These are phyloP conservation scores for Malurus cyaneus DNA, from an alignment of 2,113 vertebrate species.

Conservation along the genomic window DNA sequence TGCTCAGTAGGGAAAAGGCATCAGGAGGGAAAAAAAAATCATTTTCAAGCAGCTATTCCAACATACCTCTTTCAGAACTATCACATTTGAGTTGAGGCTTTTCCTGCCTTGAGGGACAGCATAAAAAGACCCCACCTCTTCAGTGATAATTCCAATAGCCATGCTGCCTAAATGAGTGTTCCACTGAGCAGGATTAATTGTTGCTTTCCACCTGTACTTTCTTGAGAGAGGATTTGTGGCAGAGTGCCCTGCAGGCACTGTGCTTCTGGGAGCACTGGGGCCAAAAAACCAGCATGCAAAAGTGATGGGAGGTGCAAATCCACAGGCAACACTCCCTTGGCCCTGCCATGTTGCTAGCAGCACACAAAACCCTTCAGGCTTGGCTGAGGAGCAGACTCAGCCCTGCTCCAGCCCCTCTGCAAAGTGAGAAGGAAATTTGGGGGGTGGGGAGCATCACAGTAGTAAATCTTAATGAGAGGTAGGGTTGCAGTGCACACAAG, in stretches of 20 bases:
- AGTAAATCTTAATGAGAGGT: not conserved
- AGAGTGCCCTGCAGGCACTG: not conserved
- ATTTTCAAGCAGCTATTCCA: not conserved
- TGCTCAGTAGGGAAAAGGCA: not conserved
- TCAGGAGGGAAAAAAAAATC: not conserved
- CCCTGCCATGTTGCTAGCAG: not conserved
- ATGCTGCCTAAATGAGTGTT: not conserved
- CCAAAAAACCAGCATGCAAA: constrained; percentile 5
- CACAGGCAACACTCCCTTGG: not conserved
- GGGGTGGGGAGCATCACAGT: not conserved
- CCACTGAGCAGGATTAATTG: not conserved
- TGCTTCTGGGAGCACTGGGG: not conserved
- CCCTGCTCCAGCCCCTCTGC: not conserved
- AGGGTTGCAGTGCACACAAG: not conserved
- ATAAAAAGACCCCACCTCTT: not conserved
- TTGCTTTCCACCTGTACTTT: constrained; percentile 27
- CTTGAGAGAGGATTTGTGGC: not conserved
- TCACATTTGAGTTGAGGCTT: not conserved
- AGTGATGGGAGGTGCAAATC: not conserved
- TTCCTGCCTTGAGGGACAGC: not conserved
- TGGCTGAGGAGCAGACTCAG: not conserved
- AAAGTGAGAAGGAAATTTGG: not conserved
- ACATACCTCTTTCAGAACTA: not conserved
- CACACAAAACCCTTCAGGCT: not conserved
- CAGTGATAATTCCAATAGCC: not conserved